Conservation (phyloP, 2,797 vertebrate genomes). For the Menidia menidia region DNA sequence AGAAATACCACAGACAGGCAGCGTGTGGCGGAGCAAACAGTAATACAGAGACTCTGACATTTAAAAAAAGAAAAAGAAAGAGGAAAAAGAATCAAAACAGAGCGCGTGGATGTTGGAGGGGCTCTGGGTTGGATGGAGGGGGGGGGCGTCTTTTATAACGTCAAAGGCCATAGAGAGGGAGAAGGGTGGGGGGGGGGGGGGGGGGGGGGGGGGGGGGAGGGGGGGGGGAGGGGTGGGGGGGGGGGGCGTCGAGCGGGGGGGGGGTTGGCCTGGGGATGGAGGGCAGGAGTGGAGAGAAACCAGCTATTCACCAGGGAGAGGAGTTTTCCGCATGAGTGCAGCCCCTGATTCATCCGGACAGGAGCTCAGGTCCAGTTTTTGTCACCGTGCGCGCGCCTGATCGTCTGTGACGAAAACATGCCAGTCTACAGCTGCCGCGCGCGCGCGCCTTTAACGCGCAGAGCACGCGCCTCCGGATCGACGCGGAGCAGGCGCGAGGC, state of each 20-base stretch:
- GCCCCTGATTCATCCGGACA: constrained; percentile 78
- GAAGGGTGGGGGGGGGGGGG: constrained; percentile 44
- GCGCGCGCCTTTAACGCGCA: constrained; percentile 35
- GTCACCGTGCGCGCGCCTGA: constrained; percentile 70
- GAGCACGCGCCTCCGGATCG: constrained; percentile 9
- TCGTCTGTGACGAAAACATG: constrained; percentile 78
- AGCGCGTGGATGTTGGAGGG: constrained; percentile 38
- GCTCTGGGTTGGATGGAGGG: constrained; percentile 24
- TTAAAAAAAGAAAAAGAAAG: constrained; percentile 22
- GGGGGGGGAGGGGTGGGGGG: constrained; percentile 54
- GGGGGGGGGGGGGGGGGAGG: constrained; percentile 42
- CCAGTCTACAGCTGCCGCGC: constrained; percentile 76
- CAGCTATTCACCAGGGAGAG: constrained; percentile 70
- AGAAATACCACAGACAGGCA: constrained; percentile 38
- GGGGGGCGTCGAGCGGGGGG: constrained; percentile 21
- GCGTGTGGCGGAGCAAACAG: constrained; percentile 47
- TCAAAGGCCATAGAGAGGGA: constrained; percentile 38
- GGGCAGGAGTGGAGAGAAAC: constrained; percentile 45
- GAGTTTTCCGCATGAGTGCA: constrained; percentile 73
- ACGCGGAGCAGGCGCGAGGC: constrained; percentile 24
- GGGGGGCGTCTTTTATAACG: constrained; percentile 19
- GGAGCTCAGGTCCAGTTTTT: constrained; percentile 82
- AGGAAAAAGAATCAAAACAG: constrained; percentile 47
- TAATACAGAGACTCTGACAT: constrained; percentile 68
- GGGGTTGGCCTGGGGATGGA: constrained; percentile 60